A percentile compares a stretch with the other conserved stretches of the same genome.
Evolutionary conservation across 2,113 vertebrate species (phyloP).

Genomic region (Blennius ocellaris): DNA sequence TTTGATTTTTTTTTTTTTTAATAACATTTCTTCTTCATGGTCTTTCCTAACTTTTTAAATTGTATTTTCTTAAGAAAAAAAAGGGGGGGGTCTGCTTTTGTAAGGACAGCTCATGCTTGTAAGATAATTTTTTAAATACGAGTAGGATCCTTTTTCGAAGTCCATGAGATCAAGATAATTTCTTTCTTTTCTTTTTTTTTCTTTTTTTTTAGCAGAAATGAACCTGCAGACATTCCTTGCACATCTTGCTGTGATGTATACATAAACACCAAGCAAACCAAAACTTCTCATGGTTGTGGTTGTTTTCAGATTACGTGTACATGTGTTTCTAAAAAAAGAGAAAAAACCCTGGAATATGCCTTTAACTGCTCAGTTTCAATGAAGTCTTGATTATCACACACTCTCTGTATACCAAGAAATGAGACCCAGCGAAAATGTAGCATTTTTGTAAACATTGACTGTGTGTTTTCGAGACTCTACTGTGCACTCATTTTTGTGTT

Average conservation of each 20-base stretch:
- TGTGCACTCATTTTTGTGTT: constrained; percentile 84
- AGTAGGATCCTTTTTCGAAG: constrained; percentile 65
- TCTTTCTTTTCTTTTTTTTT: constrained; percentile 52
- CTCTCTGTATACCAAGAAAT: constrained; percentile 86
- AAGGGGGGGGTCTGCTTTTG: constrained; percentile 73
- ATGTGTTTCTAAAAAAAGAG: constrained; percentile 63
- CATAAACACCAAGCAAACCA: constrained; percentile 59
- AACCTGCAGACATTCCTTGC: constrained; percentile 79
- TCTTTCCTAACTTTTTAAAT: constrained; percentile 74
- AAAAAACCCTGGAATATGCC: constrained; percentile 79
- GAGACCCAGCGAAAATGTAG: constrained; percentile 89
- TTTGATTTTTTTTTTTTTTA: constrained; percentile 61
- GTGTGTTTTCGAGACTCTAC: constrained; percentile 88
- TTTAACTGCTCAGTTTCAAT: constrained; percentile 83
- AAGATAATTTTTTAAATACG: constrained; percentile 57
- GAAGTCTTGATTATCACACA: constrained; percentile 85
- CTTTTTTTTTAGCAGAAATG: constrained; percentile 44
- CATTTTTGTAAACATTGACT: constrained; percentile 89
- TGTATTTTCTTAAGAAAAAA: constrained; percentile 78
- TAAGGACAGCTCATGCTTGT: constrained; percentile 69
- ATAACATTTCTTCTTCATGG: constrained; percentile 71
- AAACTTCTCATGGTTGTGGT: constrained; percentile 52
- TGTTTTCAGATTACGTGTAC: constrained; percentile 64
- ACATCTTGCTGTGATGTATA: constrained; percentile 63
- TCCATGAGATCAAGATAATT: constrained; percentile 74